Evolutionary conservation across 1,140 invertebrate species (phyloP).

Genomic region (Eurytemora carolleeae): DNA sequence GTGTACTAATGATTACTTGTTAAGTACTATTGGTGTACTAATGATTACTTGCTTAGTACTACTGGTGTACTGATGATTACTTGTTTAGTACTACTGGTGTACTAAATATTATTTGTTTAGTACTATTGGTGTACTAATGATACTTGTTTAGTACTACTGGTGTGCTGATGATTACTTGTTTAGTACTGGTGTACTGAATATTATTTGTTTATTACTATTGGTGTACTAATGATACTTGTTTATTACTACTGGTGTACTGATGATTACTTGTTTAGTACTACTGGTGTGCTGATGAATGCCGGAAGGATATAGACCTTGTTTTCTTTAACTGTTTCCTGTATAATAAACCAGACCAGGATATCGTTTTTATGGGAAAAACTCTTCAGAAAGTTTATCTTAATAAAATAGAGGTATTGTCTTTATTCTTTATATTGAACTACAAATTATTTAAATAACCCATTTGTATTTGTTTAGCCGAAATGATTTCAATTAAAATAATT

Average conservation of each 20-base stretch:
- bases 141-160: background rate
- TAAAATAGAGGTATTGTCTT: background rate
- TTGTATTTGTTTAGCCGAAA: too few species aligned
- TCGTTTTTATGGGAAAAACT: background rate
- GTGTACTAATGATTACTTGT: too few species aligned
- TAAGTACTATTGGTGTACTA: too few species aligned
- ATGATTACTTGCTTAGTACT: too few species aligned
- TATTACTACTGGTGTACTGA: conserved; percentile 81
- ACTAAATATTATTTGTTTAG: too few species aligned
- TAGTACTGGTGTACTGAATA: background rate
- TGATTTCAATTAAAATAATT: too few species aligned
- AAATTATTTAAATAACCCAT: too few species aligned
- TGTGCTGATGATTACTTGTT: background rate
- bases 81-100: too few species aligned
- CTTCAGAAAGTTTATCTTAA: background rate
- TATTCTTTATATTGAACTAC: too few species aligned
- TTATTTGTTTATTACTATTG: background rate
- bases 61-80: too few species aligned
- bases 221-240: too few species aligned
- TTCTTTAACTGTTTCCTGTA: conserved; percentile 98
- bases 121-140: background rate
- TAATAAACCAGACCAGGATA: conserved; percentile 63
- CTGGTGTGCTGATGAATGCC: conserved; percentile 83
- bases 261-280: conserved; percentile 89
- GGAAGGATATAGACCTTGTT: conserved; percentile 96